A percentile compares a stretch with the other conserved stretches of the same genome.
These are phyloP conservation scores for Tortrix viridana DNA, from an alignment of 2,888 invertebrate species.

Conservation along the genomic window DNA sequence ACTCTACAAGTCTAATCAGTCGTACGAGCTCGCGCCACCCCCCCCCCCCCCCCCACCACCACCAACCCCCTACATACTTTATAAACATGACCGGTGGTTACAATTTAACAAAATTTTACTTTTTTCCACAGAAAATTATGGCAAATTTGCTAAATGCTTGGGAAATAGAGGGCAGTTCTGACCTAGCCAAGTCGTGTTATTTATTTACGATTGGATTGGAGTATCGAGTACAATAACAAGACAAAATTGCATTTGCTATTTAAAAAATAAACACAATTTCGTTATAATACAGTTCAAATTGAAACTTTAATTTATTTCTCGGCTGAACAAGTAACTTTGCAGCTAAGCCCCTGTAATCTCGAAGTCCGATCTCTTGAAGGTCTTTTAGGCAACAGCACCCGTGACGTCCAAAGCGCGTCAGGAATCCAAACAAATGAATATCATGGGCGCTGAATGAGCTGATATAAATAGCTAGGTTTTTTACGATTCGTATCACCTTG, in stretches of 20 bases:
- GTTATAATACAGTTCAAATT: conserved; percentile 4
- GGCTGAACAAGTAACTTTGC: conserved; percentile 4
- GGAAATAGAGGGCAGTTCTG: too few species aligned
- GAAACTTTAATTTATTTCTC: background rate
- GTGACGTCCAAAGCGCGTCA: too few species aligned
- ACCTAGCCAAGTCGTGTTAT: too few species aligned
- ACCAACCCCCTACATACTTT: conserved; percentile 5
- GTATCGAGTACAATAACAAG: background rate
- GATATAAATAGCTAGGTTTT: conserved; percentile 27
- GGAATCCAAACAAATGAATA: too few species aligned
- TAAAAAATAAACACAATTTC: background rate
- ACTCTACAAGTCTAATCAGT: conserved; percentile 2
- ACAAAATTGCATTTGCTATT: background rate
- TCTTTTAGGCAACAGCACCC: background rate
- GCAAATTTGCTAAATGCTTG: too few species aligned
- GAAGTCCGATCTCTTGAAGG: conserved; percentile 30
- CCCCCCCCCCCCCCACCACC: background rate
- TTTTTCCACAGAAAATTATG: too few species aligned
- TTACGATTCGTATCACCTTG: conserved; percentile 32
- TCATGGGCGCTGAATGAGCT: too few species aligned
- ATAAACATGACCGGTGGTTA: background rate
- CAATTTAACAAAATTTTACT: too few species aligned
- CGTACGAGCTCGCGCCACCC: background rate
- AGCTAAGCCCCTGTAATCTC: conserved; percentile 14
- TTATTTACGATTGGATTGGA: too few species aligned